These are phyloP conservation scores for Gortyna flavago DNA, from an alignment of 2,888 invertebrate genomes.

Conservation along the genomic window DNA sequence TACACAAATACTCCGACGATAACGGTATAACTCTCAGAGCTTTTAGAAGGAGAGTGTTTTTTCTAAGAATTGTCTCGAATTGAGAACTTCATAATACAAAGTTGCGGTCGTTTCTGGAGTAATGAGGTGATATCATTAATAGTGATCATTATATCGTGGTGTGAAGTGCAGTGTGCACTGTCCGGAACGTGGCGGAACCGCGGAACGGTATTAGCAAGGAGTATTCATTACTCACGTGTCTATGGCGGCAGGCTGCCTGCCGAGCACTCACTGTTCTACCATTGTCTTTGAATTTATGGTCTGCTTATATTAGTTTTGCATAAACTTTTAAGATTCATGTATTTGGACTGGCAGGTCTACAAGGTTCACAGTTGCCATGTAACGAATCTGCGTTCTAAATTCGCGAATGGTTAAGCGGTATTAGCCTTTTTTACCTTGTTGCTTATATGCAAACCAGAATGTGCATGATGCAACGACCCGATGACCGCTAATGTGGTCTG, in stretches of 20 bases:
- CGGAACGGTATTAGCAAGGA: constrained; percentile 52
- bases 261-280: constrained; percentile 28
- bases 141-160: constrained; percentile 28
- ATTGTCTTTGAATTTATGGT: constrained; percentile 47
- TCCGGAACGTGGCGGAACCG: constrained; percentile 54
- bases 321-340: constrained; percentile 14
- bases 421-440: constrained; percentile 29
- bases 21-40: constrained; percentile 13
- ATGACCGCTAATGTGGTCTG: constrained; percentile 38
- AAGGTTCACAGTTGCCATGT: constrained; percentile 9
- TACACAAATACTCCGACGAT: constrained; percentile 10
- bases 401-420: neutral
- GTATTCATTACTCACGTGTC: constrained; percentile 51
- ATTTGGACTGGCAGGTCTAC: constrained; percentile 6
- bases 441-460: constrained; percentile 16
- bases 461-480: constrained; percentile 37
- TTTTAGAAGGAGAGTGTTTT: neutral
- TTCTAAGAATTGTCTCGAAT: neutral
- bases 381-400: constrained; percentile 18
- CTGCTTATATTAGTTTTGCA: constrained; percentile 20
- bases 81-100: constrained; percentile 1
- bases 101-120: neutral
- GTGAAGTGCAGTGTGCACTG: constrained; percentile 41
- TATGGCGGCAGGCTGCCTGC: constrained; percentile 49
- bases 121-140: constrained; percentile 23